These are phyloP conservation scores for Formica aserva DNA, from an alignment of 2,888 invertebrate species.

Conservation along the genomic window DNA sequence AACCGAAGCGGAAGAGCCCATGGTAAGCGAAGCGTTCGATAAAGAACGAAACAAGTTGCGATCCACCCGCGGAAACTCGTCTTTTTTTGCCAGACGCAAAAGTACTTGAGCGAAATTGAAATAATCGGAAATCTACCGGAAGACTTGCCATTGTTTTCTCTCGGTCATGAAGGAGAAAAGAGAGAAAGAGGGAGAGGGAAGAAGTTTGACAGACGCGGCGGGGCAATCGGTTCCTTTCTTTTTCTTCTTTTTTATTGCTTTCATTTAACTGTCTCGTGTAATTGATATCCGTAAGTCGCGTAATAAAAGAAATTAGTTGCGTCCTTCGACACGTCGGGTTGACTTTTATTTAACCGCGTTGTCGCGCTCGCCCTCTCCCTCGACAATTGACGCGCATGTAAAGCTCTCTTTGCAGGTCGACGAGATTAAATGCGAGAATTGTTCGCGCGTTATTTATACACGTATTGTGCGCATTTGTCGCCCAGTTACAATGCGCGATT, in stretches of 20 bases:
- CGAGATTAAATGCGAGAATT: conserved; percentile 55
- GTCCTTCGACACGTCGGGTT: conserved; percentile 36
- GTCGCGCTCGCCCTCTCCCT: not conserved
- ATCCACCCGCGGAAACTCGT: conserved; percentile 40
- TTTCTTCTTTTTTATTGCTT: conserved; percentile 15
- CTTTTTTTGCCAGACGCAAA: conserved; percentile 61
- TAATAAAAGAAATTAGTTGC: conserved; percentile 43
- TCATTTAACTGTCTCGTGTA: conserved; percentile 48
- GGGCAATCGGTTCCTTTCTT: conserved; percentile 16
- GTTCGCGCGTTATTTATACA: conserved; percentile 47
- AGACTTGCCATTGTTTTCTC: conserved; percentile 65
- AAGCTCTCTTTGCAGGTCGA: conserved; percentile 52
- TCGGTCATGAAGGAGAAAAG: conserved; percentile 7
- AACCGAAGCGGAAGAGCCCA: conserved; percentile 32
- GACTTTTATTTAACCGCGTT: conserved; percentile 49
- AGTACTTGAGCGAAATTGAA: conserved; percentile 71
- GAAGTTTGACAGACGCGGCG: conserved; percentile 6
- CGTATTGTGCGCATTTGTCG: conserved; percentile 13
- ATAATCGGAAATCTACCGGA: conserved; percentile 67
- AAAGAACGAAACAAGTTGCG: conserved; percentile 54
- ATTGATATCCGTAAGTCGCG: conserved; percentile 41
- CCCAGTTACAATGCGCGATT: not conserved
- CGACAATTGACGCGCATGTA: conserved; percentile 35
- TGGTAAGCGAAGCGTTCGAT: conserved; percentile 62
- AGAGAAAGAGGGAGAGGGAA: not conserved